phyloP scores from a whole-genome alignment of 2,113 vertebrate genomes.

The Anolis carolinensis region DNA sequence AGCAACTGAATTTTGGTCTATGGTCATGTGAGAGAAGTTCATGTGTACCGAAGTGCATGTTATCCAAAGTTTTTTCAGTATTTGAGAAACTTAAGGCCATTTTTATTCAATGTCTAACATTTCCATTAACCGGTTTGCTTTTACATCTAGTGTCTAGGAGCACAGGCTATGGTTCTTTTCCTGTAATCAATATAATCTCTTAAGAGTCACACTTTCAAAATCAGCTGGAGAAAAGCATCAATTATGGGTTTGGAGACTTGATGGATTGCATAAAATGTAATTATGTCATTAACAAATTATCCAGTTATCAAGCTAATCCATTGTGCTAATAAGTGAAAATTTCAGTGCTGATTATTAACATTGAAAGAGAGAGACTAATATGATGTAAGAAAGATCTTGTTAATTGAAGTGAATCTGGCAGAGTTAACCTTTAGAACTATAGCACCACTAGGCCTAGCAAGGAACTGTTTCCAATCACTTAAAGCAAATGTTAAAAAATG shows the following conservation, averaged over 20 bases:
- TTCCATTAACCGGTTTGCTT: conserved; percentile 4
- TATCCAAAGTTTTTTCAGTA: not conserved
- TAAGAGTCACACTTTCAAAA: conserved; percentile 56
- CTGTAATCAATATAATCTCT: conserved; percentile 57
- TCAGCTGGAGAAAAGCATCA: conserved; percentile 59
- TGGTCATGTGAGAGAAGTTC: too few relatives aligned
- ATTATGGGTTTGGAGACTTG: conserved; percentile 60
- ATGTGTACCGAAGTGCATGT: too few relatives aligned
- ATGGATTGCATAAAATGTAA: conserved; percentile 65
- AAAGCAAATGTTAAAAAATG: conserved; percentile 4
- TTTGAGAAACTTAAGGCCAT: not conserved
- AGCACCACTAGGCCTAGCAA: not conserved
- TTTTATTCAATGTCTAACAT: conserved; percentile 19
- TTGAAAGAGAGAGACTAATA: conserved; percentile 34
- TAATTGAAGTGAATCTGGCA: conserved; percentile 51
- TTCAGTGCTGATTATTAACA: conserved; percentile 47
- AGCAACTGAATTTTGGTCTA: too few relatives aligned
- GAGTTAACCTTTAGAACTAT: conserved; percentile 50
- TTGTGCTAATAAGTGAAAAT: conserved; percentile 50
- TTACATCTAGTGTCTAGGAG: conserved; percentile 12
- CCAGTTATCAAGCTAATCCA: conserved; percentile 61
- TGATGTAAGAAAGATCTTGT: conserved; percentile 42
- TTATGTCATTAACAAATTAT: conserved; percentile 75
- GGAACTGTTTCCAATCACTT: conserved; percentile 42
- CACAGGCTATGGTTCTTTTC: conserved; percentile 48